A percentile compares a stretch with the other conserved stretches of the same genome.
phyloP scores from a whole-genome alignment of 2,113 vertebrate genomes.

The Tapirus terrestris region DNA sequence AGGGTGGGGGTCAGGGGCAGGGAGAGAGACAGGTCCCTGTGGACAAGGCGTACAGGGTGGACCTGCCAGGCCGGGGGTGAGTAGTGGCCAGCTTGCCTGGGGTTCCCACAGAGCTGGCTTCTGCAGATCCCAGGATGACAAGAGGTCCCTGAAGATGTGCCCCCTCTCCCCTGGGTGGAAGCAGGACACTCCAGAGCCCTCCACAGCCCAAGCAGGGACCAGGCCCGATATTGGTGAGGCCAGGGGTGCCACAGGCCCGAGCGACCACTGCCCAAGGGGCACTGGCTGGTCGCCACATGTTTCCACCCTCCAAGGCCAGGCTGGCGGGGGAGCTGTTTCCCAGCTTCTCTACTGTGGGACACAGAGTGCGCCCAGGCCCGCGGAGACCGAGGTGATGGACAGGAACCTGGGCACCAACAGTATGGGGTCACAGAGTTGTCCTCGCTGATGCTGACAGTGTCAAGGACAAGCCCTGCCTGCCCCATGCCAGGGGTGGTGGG shows the following conservation, averaged over 20 bases:
- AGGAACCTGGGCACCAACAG: neutral
- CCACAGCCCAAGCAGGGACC: accelerated
- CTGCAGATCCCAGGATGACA: neutral
- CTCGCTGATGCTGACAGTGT: neutral
- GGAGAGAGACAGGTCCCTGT: neutral
- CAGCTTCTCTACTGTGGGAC: neutral
- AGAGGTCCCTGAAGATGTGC: neutral
- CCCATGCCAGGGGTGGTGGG: accelerated
- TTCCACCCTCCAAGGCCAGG: neutral
- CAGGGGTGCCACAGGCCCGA: accelerated
- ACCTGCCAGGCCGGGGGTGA: neutral
- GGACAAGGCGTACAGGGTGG: neutral
- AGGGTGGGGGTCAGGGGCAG: neutral
- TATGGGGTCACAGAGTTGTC: neutral
- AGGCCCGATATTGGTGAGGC: neutral
- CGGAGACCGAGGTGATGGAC: accelerated
- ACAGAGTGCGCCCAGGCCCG: neutral
- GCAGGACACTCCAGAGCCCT: neutral
- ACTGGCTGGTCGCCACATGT: neutral
- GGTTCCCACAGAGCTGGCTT: no score
- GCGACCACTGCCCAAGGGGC: neutral
- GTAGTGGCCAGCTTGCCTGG: neutral
- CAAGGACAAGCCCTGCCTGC: neutral
- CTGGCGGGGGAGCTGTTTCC: accelerated
- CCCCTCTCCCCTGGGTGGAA: neutral